phyloP scores from a whole-genome alignment of 2,888 invertebrate species.

The Zygothrica quintamaculata region DNA sequence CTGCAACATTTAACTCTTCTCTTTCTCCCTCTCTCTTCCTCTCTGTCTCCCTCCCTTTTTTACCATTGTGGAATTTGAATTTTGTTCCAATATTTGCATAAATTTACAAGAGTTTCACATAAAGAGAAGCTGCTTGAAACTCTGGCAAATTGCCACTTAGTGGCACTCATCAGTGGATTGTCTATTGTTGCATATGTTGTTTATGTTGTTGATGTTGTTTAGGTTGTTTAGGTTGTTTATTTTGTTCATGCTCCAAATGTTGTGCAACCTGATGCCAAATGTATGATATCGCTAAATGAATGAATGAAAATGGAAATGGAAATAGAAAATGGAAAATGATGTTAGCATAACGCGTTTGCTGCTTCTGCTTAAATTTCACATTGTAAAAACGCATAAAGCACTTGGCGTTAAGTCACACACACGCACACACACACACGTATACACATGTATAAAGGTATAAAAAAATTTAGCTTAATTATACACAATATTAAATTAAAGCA shows the following conservation, averaged over 20 bases:
- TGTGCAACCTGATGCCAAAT: slow-evolving; percentile 57
- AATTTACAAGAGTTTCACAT: slow-evolving; percentile 21
- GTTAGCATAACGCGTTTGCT: slow-evolving; percentile 20
- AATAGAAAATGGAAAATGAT: slow-evolving; percentile 20
- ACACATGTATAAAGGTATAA: no score
- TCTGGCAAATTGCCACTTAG: slow-evolving; percentile 52
- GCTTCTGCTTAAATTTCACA: slow-evolving; percentile 33
- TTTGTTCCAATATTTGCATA: slow-evolving; percentile 73
- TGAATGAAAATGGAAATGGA: slow-evolving; percentile 37
- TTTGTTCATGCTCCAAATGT: slow-evolving; percentile 70
- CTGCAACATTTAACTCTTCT: no score
- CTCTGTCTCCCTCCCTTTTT: no score
- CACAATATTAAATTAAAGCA: slow-evolving; percentile 31
- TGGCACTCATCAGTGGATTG: background rate
- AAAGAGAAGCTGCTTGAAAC: slow-evolving; percentile 29
- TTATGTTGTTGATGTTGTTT: background rate
- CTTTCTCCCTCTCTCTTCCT: no score
- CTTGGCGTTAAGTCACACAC: slow-evolving; percentile 63
- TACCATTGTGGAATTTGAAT: no score
- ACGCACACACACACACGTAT: no score
- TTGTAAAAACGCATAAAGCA: no score
- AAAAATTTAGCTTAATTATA: no score
- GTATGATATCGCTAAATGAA: no score
- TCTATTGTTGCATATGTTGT: background rate
- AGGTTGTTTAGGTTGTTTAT: slow-evolving; percentile 1